phyloP scores from a whole-genome alignment of 1,140 invertebrate genomes.

The Drosophila varians region DNA sequence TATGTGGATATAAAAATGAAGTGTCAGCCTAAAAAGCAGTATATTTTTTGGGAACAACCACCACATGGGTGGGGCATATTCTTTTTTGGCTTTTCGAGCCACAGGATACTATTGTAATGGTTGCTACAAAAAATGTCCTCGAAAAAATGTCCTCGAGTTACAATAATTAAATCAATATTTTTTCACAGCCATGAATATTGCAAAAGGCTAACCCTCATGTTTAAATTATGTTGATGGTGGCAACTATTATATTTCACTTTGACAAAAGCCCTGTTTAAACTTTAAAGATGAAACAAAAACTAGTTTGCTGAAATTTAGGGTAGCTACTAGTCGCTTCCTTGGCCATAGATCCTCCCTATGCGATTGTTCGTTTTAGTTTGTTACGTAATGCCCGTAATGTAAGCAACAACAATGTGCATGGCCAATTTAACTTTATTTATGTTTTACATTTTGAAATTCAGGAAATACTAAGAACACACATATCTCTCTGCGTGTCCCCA shows the following conservation, averaged over 20 bases:
- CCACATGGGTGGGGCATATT: constrained; percentile 17
- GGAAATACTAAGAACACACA: constrained; percentile 49
- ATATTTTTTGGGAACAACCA: constrained; percentile 13
- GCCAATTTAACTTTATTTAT: constrained; percentile 61
- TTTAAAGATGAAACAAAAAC: not conserved
- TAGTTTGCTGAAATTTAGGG: constrained; percentile 10
- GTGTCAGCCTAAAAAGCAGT: constrained; percentile 59
- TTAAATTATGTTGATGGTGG: not conserved
- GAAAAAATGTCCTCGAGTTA: not conserved
- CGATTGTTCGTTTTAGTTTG: constrained; percentile 29
- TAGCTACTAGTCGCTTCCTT: constrained; percentile 13
- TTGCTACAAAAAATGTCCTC: not conserved
- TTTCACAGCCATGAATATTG: not conserved
- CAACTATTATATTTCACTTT: not conserved
- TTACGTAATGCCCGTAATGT: constrained; percentile 52
- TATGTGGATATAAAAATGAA: constrained; percentile 73
- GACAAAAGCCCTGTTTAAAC: not conserved
- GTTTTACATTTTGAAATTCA: constrained; percentile 54
- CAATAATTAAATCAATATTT: not conserved
- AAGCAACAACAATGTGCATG: constrained; percentile 50
- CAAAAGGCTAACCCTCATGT: not conserved
- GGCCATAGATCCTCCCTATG: not conserved
- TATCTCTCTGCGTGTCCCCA: constrained; percentile 20
- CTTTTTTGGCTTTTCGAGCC: not conserved
- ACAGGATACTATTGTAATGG: constrained; percentile 15